A percentile compares a stretch with the other conserved stretches of the same genome.
Evolutionary conservation across 2,888 invertebrate species (phyloP).

Genomic region (Leistus spinibarbis): DNA sequence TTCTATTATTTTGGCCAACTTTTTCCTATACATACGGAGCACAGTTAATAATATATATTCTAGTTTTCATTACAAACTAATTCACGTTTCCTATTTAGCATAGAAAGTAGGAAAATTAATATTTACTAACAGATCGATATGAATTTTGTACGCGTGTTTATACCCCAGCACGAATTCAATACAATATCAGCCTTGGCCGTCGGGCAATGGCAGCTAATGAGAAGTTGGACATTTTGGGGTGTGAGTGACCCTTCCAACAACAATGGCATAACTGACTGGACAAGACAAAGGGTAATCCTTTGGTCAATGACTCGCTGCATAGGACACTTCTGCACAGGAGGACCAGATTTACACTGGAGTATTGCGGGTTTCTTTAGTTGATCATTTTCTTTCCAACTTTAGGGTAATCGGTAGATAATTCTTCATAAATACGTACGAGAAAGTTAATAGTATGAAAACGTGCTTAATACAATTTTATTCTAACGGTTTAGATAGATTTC

Average conservation of each 20-base stretch:
- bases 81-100: background rate
- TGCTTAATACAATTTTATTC: too few species aligned
- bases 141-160: background rate
- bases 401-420: background rate
- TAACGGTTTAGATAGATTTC: too few species aligned
- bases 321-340: background rate
- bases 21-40: background rate
- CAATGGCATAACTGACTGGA: background rate
- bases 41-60: background rate
- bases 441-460: too few species aligned
- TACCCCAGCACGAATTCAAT: background rate
- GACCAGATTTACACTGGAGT: too few species aligned
- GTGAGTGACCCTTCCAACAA: background rate
- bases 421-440: too few species aligned
- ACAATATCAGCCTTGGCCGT: background rate
- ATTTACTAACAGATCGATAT: background rate
- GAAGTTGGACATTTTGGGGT: background rate
- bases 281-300: background rate
- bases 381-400: background rate
- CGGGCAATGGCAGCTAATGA: background rate
- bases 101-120: background rate
- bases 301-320: background rate
- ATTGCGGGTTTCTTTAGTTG: too few species aligned
- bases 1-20: background rate
- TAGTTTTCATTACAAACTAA: background rate